Evolutionary conservation across 2,888 invertebrate species (phyloP).

Genomic region (Cordilura impudica): DNA sequence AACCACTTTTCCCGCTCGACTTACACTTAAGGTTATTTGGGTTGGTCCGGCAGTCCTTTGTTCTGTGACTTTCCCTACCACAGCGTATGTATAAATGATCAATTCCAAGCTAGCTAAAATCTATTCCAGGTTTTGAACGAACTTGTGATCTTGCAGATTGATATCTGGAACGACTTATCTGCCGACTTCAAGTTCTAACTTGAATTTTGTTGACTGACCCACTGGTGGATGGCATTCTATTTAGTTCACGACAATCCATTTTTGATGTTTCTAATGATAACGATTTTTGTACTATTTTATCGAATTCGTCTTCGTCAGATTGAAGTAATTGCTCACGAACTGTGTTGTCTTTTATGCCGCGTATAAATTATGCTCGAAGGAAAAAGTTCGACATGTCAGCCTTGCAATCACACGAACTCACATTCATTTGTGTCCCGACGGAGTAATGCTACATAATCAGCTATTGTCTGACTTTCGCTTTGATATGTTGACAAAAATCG

Average conservation of each 20-base stretch:
- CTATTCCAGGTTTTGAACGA: slow-evolving; percentile 22
- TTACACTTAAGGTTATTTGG: slow-evolving; percentile 34
- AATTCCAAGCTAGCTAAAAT: slow-evolving; percentile 16
- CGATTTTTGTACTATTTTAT: too few relatives aligned
- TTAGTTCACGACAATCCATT: slow-evolving; percentile 21
- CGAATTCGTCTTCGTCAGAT: slow-evolving; percentile 25
- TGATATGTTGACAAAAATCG: slow-evolving; percentile 28
- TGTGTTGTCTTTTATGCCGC: slow-evolving; percentile 12
- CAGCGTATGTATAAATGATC: slow-evolving; percentile 26
- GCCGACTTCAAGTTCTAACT: background rate
- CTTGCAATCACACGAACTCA: slow-evolving; percentile 11
- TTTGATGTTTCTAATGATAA: slow-evolving; percentile 22
- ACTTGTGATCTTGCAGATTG: background rate
- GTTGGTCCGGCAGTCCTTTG: slow-evolving; percentile 33
- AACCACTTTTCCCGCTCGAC: slow-evolving; percentile 13
- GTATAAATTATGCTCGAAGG: slow-evolving; percentile 41
- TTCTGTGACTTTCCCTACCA: slow-evolving; percentile 36
- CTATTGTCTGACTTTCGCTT: slow-evolving; percentile 15
- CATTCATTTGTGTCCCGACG: slow-evolving; percentile 19
- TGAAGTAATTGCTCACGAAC: slow-evolving; percentile 39
- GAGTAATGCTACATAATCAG: slow-evolving; percentile 18
- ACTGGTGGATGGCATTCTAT: slow-evolving; percentile 14
- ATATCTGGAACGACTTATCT: background rate
- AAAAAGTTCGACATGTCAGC: slow-evolving; percentile 13
- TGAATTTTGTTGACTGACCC: slow-evolving; percentile 25